A percentile compares a stretch with the other conserved stretches of the same genome.
Conservation (phyloP, 2,888 invertebrate species). For the Trichogramma dendrolimi region DNA sequence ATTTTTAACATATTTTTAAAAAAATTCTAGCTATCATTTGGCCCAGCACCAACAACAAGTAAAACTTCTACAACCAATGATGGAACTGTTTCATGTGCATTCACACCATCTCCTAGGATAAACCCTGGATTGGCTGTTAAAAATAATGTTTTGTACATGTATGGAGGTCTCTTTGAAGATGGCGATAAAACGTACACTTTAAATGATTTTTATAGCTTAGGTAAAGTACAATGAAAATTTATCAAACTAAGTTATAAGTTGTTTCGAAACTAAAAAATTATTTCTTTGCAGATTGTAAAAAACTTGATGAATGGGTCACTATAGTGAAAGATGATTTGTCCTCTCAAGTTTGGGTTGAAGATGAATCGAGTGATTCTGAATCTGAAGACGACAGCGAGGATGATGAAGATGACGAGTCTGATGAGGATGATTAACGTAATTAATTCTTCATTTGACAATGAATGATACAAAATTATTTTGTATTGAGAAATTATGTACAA, state of each 20-base stretch:
- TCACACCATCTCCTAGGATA: constrained; percentile 70
- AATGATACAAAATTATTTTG: too few relatives aligned
- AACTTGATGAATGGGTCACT: constrained; percentile 75
- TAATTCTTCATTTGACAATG: constrained; percentile 40
- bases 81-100: constrained; percentile 41
- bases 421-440: constrained; percentile 10
- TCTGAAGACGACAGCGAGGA: constrained; percentile 45
- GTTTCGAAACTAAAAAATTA: background rate
- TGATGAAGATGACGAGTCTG: constrained; percentile 34
- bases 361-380: constrained; percentile 60
- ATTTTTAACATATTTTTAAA: constrained; percentile 2
- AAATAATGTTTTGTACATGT: constrained; percentile 72
- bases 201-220: constrained; percentile 72
- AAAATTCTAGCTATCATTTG: constrained; percentile 58
- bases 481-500: constrained; percentile 26
- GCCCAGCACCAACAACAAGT: constrained; percentile 48
- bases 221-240: constrained; percentile 48
- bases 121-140: constrained; percentile 76
- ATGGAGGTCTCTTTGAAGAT: constrained; percentile 81
- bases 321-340: constrained; percentile 65
- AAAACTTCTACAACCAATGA: constrained; percentile 13
- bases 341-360: constrained; percentile 74
- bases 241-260: background rate
- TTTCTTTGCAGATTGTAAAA: constrained; percentile 56
- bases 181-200: constrained; percentile 77